Percentiles rank a stretch among this genome's conserved stretches.
phyloP scores from a whole-genome alignment of 2,888 invertebrate genomes.

The Sepioteuthis lessoniana region DNA sequence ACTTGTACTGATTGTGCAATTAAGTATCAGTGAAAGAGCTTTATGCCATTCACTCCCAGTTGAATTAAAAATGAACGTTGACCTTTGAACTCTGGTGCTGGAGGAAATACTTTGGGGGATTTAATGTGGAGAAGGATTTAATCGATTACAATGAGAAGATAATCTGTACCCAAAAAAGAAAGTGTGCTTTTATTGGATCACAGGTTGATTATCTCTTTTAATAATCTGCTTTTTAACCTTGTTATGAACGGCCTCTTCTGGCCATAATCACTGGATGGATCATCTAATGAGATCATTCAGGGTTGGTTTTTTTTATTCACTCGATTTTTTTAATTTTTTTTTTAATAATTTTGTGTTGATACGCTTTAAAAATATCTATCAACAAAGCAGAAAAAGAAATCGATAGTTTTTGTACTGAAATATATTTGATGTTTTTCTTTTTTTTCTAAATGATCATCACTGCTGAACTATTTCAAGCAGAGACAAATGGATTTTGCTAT shows the following conservation, averaged over 20 bases:
- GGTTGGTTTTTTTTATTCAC: neutral
- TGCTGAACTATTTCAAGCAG: too few species aligned
- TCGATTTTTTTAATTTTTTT: too few species aligned
- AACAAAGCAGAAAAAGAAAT: too few species aligned
- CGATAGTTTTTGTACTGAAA: too few species aligned
- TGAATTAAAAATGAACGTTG: neutral
- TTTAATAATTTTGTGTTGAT: too few species aligned
- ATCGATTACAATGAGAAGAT: neutral
- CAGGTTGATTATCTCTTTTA: neutral
- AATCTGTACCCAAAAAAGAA: neutral
- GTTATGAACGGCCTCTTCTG: neutral
- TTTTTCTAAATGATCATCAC: too few species aligned
- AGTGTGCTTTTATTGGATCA: neutral
- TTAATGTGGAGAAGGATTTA: neutral
- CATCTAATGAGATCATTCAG: neutral
- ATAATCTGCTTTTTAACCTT: neutral
- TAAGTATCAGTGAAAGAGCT: neutral
- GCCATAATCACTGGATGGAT: neutral
- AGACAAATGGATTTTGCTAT: too few species aligned
- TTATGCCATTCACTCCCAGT: neutral
- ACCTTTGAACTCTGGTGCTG: neutral
- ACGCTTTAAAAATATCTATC: too few species aligned
- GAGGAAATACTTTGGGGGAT: neutral
- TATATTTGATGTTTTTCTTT: too few species aligned
- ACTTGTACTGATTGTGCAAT: neutral